Conservation (phyloP, 2,797 vertebrate genomes). For the Chlorospingus semifuscus region DNA sequence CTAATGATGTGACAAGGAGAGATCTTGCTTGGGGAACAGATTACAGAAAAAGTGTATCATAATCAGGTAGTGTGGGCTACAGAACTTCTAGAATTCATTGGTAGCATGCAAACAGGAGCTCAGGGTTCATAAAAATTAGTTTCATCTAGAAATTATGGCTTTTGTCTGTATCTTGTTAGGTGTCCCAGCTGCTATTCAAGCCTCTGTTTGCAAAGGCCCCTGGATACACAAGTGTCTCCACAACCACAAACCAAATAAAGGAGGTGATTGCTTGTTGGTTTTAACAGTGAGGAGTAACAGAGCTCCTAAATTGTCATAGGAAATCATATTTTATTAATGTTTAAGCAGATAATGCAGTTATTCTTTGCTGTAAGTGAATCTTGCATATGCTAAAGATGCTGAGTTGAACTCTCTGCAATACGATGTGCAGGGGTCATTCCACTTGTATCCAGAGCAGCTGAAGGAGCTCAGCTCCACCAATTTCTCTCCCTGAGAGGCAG, state of each 20-base stretch:
- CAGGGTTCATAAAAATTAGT: background rate
- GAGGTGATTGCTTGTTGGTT: background rate
- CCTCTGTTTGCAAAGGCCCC: background rate
- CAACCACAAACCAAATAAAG: background rate
- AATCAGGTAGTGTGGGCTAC: accelerated
- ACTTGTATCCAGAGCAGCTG: background rate
- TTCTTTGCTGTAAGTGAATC: background rate
- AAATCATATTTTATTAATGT: background rate
- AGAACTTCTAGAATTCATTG: background rate
- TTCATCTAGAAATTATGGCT: background rate
- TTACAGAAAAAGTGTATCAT: background rate
- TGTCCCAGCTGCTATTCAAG: background rate
- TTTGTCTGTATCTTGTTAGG: background rate
- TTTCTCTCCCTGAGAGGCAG: background rate
- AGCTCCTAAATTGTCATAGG: background rate
- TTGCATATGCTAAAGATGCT: background rate
- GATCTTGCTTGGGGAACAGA: background rate
- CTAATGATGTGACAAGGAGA: background rate
- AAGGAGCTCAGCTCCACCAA: background rate
- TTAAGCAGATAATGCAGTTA: background rate
- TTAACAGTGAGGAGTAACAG: background rate
- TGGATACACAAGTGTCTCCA: background rate
- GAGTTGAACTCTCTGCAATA: background rate
- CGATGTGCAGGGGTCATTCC: background rate
- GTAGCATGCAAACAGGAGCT: background rate